Conservation (phyloP, 64 coral and sea anemone species). For the Acropora tenuis region DNA sequence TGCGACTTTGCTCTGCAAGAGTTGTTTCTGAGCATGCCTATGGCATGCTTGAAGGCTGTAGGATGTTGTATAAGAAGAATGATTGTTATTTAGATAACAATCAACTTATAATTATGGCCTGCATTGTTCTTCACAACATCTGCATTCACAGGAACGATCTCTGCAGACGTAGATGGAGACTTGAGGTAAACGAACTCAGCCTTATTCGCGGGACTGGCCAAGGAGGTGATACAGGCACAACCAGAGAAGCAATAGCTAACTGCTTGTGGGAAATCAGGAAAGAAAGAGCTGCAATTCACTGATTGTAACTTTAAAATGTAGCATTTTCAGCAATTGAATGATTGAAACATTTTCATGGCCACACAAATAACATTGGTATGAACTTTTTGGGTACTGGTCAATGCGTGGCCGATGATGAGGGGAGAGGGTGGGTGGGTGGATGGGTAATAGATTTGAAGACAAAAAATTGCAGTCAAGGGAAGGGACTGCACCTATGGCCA, state of each 20-base stretch:
- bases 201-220: constrained; percentile 43
- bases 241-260: constrained; percentile 22
- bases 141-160: constrained; percentile 52
- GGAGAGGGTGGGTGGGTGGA: no score
- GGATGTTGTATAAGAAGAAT: constrained; percentile 67
- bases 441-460: no score
- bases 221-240: not conserved
- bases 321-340: no score
- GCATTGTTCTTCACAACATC: constrained; percentile 54
- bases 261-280: constrained; percentile 25
- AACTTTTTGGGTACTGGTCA: no score
- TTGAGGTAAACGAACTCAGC: constrained; percentile 24
- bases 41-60: constrained; percentile 75
- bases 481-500: no score
- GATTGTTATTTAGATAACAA: constrained; percentile 41
- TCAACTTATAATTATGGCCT: constrained; percentile 44
- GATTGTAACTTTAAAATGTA: no score
- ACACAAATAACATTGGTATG: no score
- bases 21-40: constrained; percentile 8
- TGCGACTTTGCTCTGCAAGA: constrained; percentile 56
- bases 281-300: not conserved
- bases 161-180: constrained; percentile 46
- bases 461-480: no score
- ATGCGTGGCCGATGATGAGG: no score
- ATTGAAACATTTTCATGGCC: no score